A percentile compares a stretch with the other conserved stretches of the same genome.
phyloP scores from a whole-genome alignment of 2,888 invertebrate species.

The Neoascia interrupta region DNA sequence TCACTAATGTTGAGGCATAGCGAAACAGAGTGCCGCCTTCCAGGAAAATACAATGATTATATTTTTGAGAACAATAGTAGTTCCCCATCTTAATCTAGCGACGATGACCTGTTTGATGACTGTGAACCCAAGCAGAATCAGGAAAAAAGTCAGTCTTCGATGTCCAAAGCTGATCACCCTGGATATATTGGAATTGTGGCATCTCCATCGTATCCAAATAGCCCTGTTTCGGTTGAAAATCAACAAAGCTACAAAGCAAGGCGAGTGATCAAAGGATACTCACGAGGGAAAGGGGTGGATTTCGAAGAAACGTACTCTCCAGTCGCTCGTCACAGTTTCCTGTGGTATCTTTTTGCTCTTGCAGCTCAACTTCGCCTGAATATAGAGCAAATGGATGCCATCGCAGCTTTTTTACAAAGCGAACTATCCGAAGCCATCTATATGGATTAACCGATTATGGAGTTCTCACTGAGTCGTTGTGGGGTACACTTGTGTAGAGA shows the following conservation, averaged over 20 bases:
- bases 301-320: constrained; percentile 48
- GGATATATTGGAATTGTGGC: background rate
- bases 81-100: background rate
- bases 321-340: constrained; percentile 36
- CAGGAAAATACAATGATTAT: constrained; percentile 14
- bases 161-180: background rate
- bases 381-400: no score
- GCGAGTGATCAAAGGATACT: constrained; percentile 49
- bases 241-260: constrained; percentile 33
- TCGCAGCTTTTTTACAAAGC: constrained; percentile 15
- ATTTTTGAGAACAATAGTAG: background rate
- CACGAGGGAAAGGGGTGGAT: constrained; percentile 41
- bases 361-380: constrained; percentile 36
- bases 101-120: no score
- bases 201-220: background rate
- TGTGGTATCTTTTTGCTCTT: constrained; percentile 23
- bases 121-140: background rate
- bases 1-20: constrained; percentile 7
- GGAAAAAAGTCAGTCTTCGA: background rate
- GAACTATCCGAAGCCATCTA: no score
- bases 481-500: no score
- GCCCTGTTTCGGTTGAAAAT: background rate
- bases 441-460: no score
- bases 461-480: no score
- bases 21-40: background rate